Evolutionary conservation across 2,888 invertebrate species (phyloP), one percentile per base, ranked within the genome.

Genomic region (Loripinus fragilis): DNA sequence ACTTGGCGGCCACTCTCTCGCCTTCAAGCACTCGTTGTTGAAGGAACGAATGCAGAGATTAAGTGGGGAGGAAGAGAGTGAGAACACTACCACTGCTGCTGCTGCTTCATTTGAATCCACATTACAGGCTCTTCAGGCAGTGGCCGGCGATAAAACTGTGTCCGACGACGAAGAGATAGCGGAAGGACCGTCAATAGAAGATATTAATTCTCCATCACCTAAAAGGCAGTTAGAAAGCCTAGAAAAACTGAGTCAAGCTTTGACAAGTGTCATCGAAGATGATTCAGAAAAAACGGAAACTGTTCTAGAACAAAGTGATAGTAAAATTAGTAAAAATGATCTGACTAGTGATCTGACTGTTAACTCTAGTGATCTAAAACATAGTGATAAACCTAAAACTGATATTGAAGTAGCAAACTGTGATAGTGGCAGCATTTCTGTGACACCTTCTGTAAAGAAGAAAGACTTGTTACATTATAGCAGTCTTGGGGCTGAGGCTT

Each of bases 181-280:
- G 15, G 80, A 74, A 35, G 72, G 73, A 20, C 76, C 76, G 2
- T 45, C 67, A 20, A 38, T 70, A 28, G 80, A 74, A 35, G 76
- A 74, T 50, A 30, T 76, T 50, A 41, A 42, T 45, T n/a, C 67
- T 17, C 67, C 41, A 10, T 69, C 78, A 41, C 60, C 74, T 28
- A 45, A 74, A 35, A 60, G 78, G 52, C 79, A 79, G 48, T 70
- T 78, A 33, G 84, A 84, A 28, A 80, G 71, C 69, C 38, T 82
- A 12, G 84, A 84, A 38, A 80, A 82, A 52, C 80, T 86, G 23
- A 83, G 86, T 66, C 86, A 86, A 55, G 80, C 85, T 64, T 74
- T 88, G 38, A 78, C 86, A 41, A 83, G 86, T 74, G 85, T 88
- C 45, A 86, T 85, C 30, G 87, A 87, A 65, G 85, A 84, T 68